Evolutionary conservation across 1,140 invertebrate genomes (phyloP), one percentile per base, ranked within the genome.

Genomic region (Saccostrea echinata): DNA sequence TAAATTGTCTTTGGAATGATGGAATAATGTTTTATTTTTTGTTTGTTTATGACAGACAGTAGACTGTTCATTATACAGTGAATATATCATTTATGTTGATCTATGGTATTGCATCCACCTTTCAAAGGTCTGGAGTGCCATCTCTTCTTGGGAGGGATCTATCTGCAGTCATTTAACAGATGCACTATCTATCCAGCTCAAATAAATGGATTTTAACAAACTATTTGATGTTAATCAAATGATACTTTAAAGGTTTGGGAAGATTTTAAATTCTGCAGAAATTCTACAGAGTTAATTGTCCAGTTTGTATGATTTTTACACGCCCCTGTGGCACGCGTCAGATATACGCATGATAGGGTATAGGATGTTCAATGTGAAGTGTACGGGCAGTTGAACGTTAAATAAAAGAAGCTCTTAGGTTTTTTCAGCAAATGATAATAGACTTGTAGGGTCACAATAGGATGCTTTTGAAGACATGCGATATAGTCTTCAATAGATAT

Each of bases 201-300:
- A 61, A 61, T 18, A 61, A 61, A 61, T 61, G 55, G 55, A 16
- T 33, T 33, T 76, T 30, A 27, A 30, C 68, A 30, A 13, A 76
- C 13, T 76, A 76, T 30, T 76, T 76, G 68, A 76, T 76, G 24
- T 12, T 76, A 76, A 76, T 76, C 68, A 30, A 76, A 30, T 76
- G 68, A 76, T 76, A 76, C 13, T 76, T 76, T 30, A 61, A 61
- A 61, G 18, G 55, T 18, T 21, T 18, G 0, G 43, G 30, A 76
- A 30, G 30, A 24, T 76, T 76, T 76, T 76, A 61, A 30, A 76
- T 76, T 76, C 27, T 16, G 27, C 27, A 16, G 13, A 76, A 76
- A 76, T 76, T 76, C 68, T 76, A 27, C 68, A 33, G 68, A 27
- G 68, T 76, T 76, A 76, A 76, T 76, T 76, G 68, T 76, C 68